These are phyloP conservation scores for Notospermus geniculatus DNA, from an alignment of 1,140 invertebrate genomes.

Conservation along the genomic window DNA sequence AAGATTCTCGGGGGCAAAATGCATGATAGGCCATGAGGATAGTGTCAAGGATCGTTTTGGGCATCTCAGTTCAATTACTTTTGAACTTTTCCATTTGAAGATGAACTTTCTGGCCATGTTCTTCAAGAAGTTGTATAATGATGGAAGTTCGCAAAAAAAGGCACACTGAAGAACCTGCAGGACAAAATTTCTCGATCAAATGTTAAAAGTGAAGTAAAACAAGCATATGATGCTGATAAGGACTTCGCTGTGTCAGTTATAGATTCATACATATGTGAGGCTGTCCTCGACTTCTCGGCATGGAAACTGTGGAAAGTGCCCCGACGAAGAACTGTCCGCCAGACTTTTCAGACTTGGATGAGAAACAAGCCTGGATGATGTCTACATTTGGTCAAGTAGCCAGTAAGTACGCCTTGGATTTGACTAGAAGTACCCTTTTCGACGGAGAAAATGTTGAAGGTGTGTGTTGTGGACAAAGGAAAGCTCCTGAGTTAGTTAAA, in stretches of 20 bases:
- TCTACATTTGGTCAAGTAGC: too few relatives aligned
- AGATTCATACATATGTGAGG: slow-evolving; percentile 17
- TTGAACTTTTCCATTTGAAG: slow-evolving; percentile 20
- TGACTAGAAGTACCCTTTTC: too few relatives aligned
- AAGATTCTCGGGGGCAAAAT: too few relatives aligned
- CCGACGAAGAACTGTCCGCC: too few relatives aligned
- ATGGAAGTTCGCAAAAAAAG: slow-evolving; percentile 12
- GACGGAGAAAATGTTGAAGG: too few relatives aligned
- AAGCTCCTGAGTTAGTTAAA: too few relatives aligned
- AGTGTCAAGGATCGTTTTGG: slow-evolving; percentile 10
- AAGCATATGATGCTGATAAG: slow-evolving; percentile 22
- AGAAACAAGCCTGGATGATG: too few relatives aligned
- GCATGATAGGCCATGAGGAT: slow-evolving; percentile 5
- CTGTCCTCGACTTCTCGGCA: too few relatives aligned
- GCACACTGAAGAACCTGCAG: slow-evolving; percentile 8
- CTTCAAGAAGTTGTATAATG: slow-evolving; percentile 23
- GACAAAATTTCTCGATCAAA: slow-evolving; percentile 12
- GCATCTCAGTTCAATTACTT: slow-evolving; percentile 18
- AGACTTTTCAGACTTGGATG: too few relatives aligned
- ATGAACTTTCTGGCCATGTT: slow-evolving; percentile 21
- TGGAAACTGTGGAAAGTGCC: too few relatives aligned
- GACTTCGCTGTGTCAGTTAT: slow-evolving; percentile 23
- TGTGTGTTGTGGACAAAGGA: too few relatives aligned
- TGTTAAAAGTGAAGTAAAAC: slow-evolving; percentile 19
- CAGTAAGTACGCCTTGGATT: too few relatives aligned